Evolutionary conservation across 1,140 invertebrate genomes (phyloP), one percentile per base, ranked within the genome.

Genomic region (Linepithema humile): DNA sequence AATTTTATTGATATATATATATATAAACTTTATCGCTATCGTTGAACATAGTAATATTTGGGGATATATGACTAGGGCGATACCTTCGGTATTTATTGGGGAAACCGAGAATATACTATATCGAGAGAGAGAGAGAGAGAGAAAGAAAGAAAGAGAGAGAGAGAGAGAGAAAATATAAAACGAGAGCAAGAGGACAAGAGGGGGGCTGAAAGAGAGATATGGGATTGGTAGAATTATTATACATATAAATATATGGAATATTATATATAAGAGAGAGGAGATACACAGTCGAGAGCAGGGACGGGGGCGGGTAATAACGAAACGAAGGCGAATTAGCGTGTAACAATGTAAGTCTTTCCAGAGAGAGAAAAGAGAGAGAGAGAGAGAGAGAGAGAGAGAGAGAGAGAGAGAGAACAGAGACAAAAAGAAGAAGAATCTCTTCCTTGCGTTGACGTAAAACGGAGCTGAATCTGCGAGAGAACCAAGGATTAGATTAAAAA

Each of bases 1-100:
- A 93, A 92, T 94, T 94, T 94, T 94, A 94, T 94, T 93, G 88
- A 94, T 90, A 93, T 43, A 77, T 77, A 75, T 64, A 69, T 69
- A 80, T 80, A 70, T 91, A 92, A 92, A 93, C 92, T 93, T 93
- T 94, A 94, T 94, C 91, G 89, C 92, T 93, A 93, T 88, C 91
- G 93, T 94, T 94, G 90, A 94, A 92, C 88, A 64, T 89, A 89
- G 88, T 89, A 80, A 86, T 91, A 91, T 90, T 91, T 91, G 80
- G 75, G 64, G 75, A 32, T 80, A 78, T 87, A 92, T 77, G 84
- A 88, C 85, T 82, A 85, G 26, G 59, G 72, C 57, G 78, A 83
- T 85, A 87, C 70, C 55, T 88, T 89, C 57, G 80, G 75, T 86
- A 77, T 83, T 85, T 78, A 83, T 85, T 85, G 70, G 32, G 78